These are phyloP conservation scores for Ceratothoa steindachneri DNA, from an alignment of 2,888 invertebrate genomes.

Conservation along the genomic window DNA sequence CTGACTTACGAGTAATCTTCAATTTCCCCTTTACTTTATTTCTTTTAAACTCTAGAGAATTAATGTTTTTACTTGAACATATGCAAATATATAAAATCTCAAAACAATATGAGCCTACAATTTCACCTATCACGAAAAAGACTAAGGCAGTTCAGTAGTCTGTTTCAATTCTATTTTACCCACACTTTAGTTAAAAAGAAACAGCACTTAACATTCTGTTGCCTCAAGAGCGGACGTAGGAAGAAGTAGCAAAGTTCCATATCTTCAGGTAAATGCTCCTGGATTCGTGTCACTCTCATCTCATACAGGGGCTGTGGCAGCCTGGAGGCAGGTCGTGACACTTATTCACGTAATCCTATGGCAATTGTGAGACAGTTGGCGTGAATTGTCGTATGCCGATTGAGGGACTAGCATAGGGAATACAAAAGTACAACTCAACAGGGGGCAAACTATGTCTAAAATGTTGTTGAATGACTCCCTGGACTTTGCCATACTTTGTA, in stretches of 20 bases:
- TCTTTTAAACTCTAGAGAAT: no score
- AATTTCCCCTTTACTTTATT: no score
- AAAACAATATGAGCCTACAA: no score
- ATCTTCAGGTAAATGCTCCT: conserved; percentile 49
- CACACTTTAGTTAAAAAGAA: no score
- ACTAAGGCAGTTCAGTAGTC: background rate
- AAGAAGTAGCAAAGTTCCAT: conserved; percentile 49
- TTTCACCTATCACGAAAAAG: no score
- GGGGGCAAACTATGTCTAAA: conserved; percentile 60
- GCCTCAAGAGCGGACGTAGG: conserved; percentile 53
- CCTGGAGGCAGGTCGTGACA: conserved; percentile 51
- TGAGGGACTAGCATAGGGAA: conserved; percentile 89
- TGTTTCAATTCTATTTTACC: background rate
- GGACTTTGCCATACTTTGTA: conserved; percentile 83
- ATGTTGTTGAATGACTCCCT: conserved; percentile 62
- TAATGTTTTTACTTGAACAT: no score
- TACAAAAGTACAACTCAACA: conserved; percentile 86
- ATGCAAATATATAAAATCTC: no score
- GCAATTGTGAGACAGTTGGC: conserved; percentile 54
- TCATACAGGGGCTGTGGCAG: conserved; percentile 53
- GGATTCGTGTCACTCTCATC: background rate
- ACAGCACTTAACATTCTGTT: conserved; percentile 51
- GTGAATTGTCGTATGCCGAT: conserved; percentile 61
- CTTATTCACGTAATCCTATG: conserved; percentile 52
- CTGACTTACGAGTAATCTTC: no score